Evolutionary conservation across 1,140 invertebrate species (phyloP).

Genomic region (Pseudobourletiella spinata): DNA sequence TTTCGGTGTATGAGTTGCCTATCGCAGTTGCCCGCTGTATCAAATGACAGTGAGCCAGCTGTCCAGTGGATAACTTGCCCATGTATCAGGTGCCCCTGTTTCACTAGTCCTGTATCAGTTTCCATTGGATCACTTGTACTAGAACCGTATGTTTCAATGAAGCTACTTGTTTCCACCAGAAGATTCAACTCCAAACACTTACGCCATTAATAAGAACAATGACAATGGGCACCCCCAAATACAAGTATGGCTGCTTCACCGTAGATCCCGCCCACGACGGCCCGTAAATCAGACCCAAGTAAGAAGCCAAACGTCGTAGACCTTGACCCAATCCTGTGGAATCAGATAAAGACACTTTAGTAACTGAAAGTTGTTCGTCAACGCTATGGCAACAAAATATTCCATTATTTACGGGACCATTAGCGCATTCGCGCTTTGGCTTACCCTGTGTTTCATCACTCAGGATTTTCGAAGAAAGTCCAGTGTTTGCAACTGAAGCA

Average conservation of each 20-base stretch:
- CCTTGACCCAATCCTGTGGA: constrained; percentile 25
- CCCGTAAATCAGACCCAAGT: constrained; percentile 28
- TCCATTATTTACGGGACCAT: not conserved
- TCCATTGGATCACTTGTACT: too few relatives aligned
- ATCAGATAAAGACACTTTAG: not conserved
- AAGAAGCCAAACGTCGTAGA: constrained; percentile 20
- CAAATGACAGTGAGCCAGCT: too few relatives aligned
- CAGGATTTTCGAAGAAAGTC: constrained; percentile 23
- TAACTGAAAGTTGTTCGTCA: not conserved
- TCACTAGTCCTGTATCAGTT: too few relatives aligned
- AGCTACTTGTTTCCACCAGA: too few relatives aligned
- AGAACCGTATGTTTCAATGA: too few relatives aligned
- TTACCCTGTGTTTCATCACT: constrained; percentile 29
- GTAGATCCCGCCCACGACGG: constrained; percentile 17
- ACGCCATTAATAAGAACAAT: constrained; percentile 23
- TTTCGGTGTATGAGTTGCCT: too few relatives aligned
- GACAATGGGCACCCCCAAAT: constrained; percentile 13
- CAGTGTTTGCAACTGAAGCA: constrained; percentile 27
- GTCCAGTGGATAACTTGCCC: too few relatives aligned
- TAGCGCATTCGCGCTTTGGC: not conserved
- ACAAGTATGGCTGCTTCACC: constrained; percentile 11
- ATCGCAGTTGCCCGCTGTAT: too few relatives aligned
- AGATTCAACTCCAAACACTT: too few relatives aligned
- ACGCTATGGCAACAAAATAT: not conserved
- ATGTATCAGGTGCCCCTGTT: too few relatives aligned